phyloP scores from a whole-genome alignment of 2,113 vertebrate species.

The Spheniscus mendiculus region DNA sequence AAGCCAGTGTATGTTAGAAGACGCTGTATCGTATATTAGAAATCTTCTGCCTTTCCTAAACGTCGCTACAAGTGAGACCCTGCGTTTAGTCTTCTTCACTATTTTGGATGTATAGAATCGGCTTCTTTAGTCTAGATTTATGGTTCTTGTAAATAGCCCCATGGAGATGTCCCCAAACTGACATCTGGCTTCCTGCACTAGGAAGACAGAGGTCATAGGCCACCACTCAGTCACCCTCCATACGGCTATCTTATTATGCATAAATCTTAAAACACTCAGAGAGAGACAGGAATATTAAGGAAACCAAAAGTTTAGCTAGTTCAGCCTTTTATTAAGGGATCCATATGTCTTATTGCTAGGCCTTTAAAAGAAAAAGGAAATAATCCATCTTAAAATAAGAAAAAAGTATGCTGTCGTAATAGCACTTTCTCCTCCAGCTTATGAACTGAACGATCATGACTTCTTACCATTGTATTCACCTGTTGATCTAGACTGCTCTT shows the following conservation, averaged over 20 bases:
- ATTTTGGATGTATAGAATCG: not conserved
- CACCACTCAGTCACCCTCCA: not conserved
- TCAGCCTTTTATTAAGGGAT: not conserved
- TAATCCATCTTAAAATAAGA: not conserved
- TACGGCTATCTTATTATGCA: not conserved
- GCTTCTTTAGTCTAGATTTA: not conserved
- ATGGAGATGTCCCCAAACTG: not conserved
- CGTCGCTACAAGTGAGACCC: not conserved
- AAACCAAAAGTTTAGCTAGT: not conserved
- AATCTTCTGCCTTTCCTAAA: not conserved
- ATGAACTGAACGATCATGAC: not conserved
- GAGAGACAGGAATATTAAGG: not conserved
- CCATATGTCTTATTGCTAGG: not conserved
- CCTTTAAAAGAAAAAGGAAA: not conserved
- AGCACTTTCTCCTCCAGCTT: not conserved
- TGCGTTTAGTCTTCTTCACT: not conserved
- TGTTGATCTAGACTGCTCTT: not conserved
- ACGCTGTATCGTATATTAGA: not conserved
- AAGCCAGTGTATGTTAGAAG: not conserved
- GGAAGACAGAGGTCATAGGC: not conserved
- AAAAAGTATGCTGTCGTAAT: rapidly evolving
- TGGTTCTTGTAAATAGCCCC: not conserved
- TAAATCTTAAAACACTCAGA: not conserved
- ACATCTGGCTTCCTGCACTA: not conserved
- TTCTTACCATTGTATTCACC: not conserved